These are phyloP conservation scores for Tryphoninae sp. DNA, from an alignment of 2,888 invertebrate genomes.

Conservation along the genomic window DNA sequence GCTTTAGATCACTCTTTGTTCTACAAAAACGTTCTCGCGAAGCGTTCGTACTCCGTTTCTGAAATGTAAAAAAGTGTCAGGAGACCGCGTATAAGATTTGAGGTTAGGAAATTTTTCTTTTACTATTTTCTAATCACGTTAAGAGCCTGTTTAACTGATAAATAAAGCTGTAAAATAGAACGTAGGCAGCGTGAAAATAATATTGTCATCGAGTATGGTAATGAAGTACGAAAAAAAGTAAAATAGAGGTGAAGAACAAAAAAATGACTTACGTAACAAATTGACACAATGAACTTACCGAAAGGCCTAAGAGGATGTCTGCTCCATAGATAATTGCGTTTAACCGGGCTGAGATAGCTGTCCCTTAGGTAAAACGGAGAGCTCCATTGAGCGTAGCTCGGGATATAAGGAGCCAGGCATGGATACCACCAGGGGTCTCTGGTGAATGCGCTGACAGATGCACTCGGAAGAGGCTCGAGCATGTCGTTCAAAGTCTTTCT, in stretches of 20 bases:
- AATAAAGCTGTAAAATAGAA: too few species aligned
- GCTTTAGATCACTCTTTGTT: constrained; percentile 46
- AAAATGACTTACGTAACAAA: background rate
- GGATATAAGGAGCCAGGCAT: constrained; percentile 88
- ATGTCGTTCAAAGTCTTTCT: constrained; percentile 85
- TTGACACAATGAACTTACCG: constrained; percentile 85
- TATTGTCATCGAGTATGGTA: background rate
- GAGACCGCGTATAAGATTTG: constrained; percentile 19
- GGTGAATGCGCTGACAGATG: constrained; percentile 90
- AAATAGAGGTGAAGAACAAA: background rate
- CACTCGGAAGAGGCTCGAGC: constrained; percentile 89
- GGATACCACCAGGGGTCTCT: constrained; percentile 96
- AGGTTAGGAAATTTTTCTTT: background rate
- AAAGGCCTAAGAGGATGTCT: constrained; percentile 95
- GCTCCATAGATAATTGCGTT: constrained; percentile 95
- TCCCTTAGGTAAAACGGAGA: constrained; percentile 91
- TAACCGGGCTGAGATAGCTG: constrained; percentile 95
- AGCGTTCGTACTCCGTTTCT: constrained; percentile 57
- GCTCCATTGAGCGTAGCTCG: constrained; percentile 84
- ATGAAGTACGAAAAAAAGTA: background rate
- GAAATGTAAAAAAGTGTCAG: constrained; percentile 56
- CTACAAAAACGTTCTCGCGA: constrained; percentile 57
- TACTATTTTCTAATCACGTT: background rate
- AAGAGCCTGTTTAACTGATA: too few species aligned
- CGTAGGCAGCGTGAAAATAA: too few species aligned